Evolutionary conservation across 2,888 invertebrate genomes (phyloP), one percentile per base, ranked within the genome.

Genomic region (Drosophila quasianomalipes): DNA sequence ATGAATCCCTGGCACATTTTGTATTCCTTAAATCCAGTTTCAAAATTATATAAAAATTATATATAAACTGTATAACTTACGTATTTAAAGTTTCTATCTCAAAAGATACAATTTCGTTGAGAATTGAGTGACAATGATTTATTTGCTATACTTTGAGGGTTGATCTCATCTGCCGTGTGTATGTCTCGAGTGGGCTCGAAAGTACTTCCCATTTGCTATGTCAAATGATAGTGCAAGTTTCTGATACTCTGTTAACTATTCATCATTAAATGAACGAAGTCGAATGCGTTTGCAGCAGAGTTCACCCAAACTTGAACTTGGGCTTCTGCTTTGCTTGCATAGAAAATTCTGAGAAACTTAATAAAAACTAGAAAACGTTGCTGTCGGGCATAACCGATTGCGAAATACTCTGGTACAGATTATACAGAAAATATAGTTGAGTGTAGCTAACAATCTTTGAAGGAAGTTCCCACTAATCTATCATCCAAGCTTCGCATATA

Each of bases 221-320:
- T 7, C 14, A 47, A 47, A 7, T 47, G 22, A 5, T 19, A 41
- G n/a, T 12, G 41, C 10, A n/a, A 14, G 3, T 22, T 51, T 62
- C 30, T 4, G 10, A 19, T 12, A 26, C 6, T 49, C 37, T 12
- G 9, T 19, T 49, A 14, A 31, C 10, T 19, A 62, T 62, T 39
- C 26, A 14, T 26, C 10, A 26, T 35, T 22, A 6, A 9, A 64
- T 30, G 31, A 47, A 47, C n/a, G 7, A 26, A 28, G 33, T 41
- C 12, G 16, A 59, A 31, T 47, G 22, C 35, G 26, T 5, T 28
- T 39, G 16, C 41, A 22, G 19, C 52, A 52, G 26, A 74, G 47
- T 28, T 67, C 59, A 57, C 10, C 31, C 49, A 41, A 41, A 26
- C 28, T 44, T 68, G 57, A 62, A 51, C 57, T 19, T n/a, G 19